Evolutionary conservation across 2,113 vertebrate species (phyloP).

Genomic region (Neodon shergylaensis): DNA sequence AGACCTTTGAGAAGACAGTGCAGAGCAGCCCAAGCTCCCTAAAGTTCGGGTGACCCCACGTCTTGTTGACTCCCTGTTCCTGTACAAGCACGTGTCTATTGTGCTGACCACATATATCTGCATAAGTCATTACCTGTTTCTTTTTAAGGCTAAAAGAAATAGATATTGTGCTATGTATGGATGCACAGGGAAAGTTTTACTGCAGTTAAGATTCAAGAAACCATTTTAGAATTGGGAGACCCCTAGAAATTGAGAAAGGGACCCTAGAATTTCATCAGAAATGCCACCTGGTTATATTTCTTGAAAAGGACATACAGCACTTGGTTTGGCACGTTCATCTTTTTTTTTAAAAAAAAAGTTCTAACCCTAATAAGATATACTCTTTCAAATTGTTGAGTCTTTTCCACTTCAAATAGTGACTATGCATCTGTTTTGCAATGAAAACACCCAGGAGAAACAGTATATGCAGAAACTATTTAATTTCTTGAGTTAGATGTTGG

Average conservation of each 20-base stretch:
- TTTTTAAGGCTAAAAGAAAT: slow-evolving; percentile 1
- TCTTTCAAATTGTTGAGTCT: background rate
- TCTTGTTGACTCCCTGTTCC: no score
- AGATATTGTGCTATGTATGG: background rate
- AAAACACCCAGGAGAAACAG: background rate
- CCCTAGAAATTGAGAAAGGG: background rate
- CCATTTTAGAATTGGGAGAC: background rate
- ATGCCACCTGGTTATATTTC: background rate
- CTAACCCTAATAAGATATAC: background rate
- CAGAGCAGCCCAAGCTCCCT: background rate
- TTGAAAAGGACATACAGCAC: slow-evolving; percentile 64
- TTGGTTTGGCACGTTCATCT: slow-evolving; percentile 52
- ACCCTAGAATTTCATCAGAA: background rate
- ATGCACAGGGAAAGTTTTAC: background rate
- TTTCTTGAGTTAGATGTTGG: slow-evolving; percentile 59
- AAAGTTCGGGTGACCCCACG: background rate
- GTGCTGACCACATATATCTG: background rate
- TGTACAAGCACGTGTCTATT: background rate
- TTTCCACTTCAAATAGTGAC: background rate
- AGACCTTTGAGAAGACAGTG: slow-evolving; percentile 27
- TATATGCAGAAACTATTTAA: background rate
- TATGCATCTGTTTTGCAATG: background rate
- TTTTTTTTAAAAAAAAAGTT: slow-evolving; percentile 65
- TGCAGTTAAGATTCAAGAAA: slow-evolving; percentile 23
- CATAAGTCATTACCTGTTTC: background rate